Conservation (phyloP, 2,797 vertebrate genomes). For the Rhabdomys pumilio region DNA sequence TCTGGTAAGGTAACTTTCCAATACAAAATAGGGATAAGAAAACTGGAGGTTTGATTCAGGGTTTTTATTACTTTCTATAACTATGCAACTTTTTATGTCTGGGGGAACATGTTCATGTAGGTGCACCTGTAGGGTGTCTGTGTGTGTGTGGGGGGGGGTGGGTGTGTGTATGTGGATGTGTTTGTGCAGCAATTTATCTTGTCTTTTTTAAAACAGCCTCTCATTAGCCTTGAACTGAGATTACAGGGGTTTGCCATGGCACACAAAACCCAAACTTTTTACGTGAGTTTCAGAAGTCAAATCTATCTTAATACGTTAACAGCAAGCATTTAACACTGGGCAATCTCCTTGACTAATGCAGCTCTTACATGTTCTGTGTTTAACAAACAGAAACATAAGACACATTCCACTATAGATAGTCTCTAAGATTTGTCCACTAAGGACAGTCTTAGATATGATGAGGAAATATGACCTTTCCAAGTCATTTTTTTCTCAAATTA, state of each 20-base stretch:
- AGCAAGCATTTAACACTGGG: background rate
- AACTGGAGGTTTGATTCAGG: background rate
- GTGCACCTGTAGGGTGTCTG: background rate
- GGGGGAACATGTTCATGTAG: background rate
- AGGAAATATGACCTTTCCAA: background rate
- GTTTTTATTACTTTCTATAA: background rate
- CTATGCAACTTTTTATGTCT: background rate
- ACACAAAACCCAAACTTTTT: background rate
- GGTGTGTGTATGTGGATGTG: background rate
- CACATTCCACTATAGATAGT: background rate
- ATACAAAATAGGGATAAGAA: background rate
- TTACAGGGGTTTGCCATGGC: background rate
- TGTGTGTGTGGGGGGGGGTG: background rate
- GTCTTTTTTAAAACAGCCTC: background rate
- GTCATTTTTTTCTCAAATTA: background rate
- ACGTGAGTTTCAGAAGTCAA: background rate
- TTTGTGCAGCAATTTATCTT: background rate
- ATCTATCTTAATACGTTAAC: background rate
- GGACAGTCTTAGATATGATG: background rate
- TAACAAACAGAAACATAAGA: background rate
- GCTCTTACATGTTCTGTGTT: background rate
- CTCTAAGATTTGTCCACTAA: background rate
- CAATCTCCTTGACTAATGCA: background rate
- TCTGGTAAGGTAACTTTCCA: background rate
- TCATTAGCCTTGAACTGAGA: background rate